A percentile compares a stretch with the other conserved stretches of the same genome.
phyloP scores from a whole-genome alignment of 2,797 vertebrate species.

The Acipenser oxyrinchus region DNA sequence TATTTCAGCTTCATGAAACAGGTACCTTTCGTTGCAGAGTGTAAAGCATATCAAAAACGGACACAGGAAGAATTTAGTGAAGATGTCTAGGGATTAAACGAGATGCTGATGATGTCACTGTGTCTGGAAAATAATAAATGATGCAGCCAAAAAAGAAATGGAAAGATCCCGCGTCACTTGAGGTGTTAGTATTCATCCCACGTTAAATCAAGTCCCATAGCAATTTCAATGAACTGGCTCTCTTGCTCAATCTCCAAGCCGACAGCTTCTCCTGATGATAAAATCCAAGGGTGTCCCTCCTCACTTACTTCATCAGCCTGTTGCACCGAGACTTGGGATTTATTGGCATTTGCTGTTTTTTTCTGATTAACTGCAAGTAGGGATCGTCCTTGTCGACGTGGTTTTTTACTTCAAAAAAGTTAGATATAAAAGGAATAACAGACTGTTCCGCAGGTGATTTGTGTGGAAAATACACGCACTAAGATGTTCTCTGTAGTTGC shows the following conservation, averaged over 20 bases:
- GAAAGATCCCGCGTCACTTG: conserved; percentile 48
- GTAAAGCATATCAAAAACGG: background rate
- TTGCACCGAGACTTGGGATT: conserved; percentile 10
- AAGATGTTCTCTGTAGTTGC: conserved; percentile 36
- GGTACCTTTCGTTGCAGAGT: conserved; percentile 5
- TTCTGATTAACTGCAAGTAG: background rate
- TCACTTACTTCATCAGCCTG: conserved; percentile 15
- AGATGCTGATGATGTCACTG: conserved; percentile 47
- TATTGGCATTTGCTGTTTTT: conserved; percentile 2
- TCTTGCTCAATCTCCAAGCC: conserved; percentile 10
- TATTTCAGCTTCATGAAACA: conserved; percentile 6
- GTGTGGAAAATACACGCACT: conserved; percentile 1
- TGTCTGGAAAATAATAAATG: conserved; percentile 31
- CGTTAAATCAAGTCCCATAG: conserved; percentile 44
- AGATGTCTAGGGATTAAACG: conserved; percentile 29
- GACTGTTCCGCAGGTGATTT: background rate
- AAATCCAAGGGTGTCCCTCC: conserved; percentile 8
- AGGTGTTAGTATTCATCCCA: conserved; percentile 33
- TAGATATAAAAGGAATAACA: conserved; percentile 10
- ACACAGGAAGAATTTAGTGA: conserved; percentile 21
- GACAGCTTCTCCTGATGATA: no score
- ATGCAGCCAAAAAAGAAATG: conserved; percentile 24
- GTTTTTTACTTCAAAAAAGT: conserved; percentile 2
- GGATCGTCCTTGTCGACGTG: conserved; percentile 4
- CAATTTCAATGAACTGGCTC: conserved; percentile 37